Evolutionary conservation across 2,888 invertebrate species (phyloP).

Genomic region (Bellardia pandia): DNA sequence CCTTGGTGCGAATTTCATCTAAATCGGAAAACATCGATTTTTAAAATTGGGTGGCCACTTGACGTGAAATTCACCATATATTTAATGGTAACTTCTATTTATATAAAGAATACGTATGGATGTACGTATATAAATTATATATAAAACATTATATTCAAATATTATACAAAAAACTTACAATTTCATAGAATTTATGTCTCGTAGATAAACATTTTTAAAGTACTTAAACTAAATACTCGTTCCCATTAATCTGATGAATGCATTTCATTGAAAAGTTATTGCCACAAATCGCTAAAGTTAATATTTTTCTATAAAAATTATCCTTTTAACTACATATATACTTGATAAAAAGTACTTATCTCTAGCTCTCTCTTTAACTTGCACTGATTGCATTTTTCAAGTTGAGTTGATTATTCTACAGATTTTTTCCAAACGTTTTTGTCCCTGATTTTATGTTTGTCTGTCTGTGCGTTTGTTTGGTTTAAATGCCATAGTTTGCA

Average conservation of each 20-base stretch:
- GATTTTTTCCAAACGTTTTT: background rate
- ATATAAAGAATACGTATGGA: no score
- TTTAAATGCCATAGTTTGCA: conserved; percentile 62
- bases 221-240: background rate
- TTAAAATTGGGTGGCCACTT: no score
- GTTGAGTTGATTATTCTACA: conserved; percentile 18
- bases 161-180: no score
- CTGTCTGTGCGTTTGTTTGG: background rate
- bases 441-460: conserved; percentile 31
- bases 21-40: no score
- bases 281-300: conserved; percentile 39
- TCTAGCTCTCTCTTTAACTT: conserved; percentile 11
- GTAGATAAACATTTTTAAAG: background rate
- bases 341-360: background rate
- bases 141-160: no score
- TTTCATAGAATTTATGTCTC: no score
- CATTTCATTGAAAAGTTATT: conserved; percentile 19
- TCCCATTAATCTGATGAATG: background rate
- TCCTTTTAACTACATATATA: background rate
- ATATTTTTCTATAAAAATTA: conserved; percentile 37
- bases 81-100: no score
- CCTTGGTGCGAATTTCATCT: no score
- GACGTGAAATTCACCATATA: no score
- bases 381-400: conserved; percentile 31
- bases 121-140: no score